Percentiles rank a stretch among this genome's conserved stretches.
These are phyloP conservation scores for Dendrocopos noguchii DNA, from an alignment of 2,113 vertebrate genomes.

Conservation along the genomic window DNA sequence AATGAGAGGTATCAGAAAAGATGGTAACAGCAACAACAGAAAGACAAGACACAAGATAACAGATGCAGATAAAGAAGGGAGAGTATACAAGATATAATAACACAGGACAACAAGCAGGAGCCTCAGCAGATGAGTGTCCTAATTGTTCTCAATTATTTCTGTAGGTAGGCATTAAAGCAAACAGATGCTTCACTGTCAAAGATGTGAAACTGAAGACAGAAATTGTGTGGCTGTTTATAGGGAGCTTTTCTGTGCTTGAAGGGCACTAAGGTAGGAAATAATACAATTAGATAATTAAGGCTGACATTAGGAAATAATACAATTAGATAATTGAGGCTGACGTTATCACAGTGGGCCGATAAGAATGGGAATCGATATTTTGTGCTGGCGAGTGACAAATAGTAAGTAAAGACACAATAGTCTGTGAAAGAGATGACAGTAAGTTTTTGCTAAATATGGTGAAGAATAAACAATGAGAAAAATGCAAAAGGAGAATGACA, in stretches of 20 bases:
- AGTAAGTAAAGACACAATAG: conserved; percentile 12
- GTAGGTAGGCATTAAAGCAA: neutral
- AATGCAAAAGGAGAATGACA: neutral
- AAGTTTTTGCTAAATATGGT: neutral
- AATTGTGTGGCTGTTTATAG: neutral
- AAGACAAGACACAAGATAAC: neutral
- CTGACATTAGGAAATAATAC: conserved; percentile 1
- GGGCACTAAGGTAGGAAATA: neutral
- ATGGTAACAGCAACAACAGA: neutral
- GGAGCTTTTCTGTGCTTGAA: neutral
- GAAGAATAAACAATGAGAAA: neutral
- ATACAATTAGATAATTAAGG: neutral
- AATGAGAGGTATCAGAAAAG: neutral
- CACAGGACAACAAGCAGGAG: neutral
- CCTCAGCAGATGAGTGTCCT: neutral
- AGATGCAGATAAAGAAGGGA: neutral
- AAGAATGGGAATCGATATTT: neutral
- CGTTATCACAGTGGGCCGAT: neutral
- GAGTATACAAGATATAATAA: neutral
- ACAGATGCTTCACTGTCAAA: neutral
- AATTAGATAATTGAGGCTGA: neutral
- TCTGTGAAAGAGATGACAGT: neutral
- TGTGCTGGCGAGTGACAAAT: neutral
- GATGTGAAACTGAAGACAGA: neutral
- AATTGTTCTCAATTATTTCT: conserved; percentile 14